Evolutionary conservation across 2,888 invertebrate species (phyloP), one percentile per base, ranked within the genome.

Genomic region (Ormyrus rosae): DNA sequence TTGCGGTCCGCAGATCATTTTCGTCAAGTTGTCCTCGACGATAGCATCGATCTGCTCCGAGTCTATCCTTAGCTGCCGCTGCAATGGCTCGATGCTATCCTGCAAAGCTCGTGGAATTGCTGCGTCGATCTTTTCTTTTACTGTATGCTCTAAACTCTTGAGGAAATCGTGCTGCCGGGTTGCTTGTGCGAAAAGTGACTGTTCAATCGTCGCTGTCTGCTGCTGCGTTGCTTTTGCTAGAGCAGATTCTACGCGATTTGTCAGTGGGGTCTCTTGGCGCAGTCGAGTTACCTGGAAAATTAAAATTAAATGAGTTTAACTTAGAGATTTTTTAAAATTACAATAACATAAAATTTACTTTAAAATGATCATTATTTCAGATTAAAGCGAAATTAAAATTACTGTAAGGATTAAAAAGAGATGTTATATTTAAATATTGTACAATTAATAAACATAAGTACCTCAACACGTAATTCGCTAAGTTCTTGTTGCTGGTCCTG

Each of bases 11-110:
- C 93, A 94, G 86, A 96, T 94, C 65, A 97, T 92, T 87, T 96
- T 96, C 46, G 93, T 93, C 82, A 98, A 94, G 90, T 95, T 96
- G 74, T 97, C 96, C 82, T 95, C 93, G 61, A 98, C 91, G 85
- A 96, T 92, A 94, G 93, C 84, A 93, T 92, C 84, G 96, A 92
- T 91, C 95, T 96, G 90, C 93, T 93, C 55, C 0, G 86, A 83
- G 45, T 90, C 90, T 65, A 87, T 81, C 69, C 86, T 85, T 84
- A 97, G 91, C 87, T 96, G 95, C 72, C 93, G 92, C 81, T 95
- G 95, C 11, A 97, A 91, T 45, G 94, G 94, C 86, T 96, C 96
- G 78, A 96, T 92, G 61, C 94, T 93, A 0, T 93, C 93, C 61
- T 94, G 92, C 1, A 97, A 92, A 55, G 94, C 92, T 84, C 93